phyloP scores from a whole-genome alignment of 2,113 vertebrate genomes.

The Dendrocopos noguchii region DNA sequence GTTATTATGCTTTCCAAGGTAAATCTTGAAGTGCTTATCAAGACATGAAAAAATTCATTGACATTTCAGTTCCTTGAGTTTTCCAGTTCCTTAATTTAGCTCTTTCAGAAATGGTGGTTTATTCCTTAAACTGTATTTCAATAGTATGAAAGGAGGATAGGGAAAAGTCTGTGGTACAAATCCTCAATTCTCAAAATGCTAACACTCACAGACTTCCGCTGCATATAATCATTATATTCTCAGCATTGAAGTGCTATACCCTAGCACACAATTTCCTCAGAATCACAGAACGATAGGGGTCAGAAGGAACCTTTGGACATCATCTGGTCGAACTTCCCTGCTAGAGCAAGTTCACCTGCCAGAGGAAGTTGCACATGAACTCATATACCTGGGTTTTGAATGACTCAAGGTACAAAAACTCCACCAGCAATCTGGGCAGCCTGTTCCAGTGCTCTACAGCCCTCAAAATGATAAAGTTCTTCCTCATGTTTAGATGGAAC shows the following conservation, averaged over 20 bases:
- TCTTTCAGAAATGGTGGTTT: not conserved
- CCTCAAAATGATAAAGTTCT: too few relatives aligned
- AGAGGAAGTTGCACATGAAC: too few relatives aligned
- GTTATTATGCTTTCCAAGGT: not conserved
- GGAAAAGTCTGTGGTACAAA: not conserved
- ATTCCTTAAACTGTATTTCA: not conserved
- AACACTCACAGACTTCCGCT: not conserved
- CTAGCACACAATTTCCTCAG: not conserved
- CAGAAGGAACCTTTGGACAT: too few relatives aligned
- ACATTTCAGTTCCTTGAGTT: not conserved
- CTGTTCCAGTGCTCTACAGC: too few relatives aligned
- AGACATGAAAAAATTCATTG: not conserved
- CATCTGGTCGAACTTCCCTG: too few relatives aligned
- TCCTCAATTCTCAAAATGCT: not conserved
- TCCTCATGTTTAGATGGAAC: too few relatives aligned
- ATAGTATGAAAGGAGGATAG: not conserved
- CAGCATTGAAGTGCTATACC: not conserved
- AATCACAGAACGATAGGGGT: too few relatives aligned
- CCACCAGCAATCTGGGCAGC: too few relatives aligned
- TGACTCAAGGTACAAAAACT: too few relatives aligned
- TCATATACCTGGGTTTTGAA: too few relatives aligned
- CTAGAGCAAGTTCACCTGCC: too few relatives aligned
- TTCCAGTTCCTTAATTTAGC: not conserved
- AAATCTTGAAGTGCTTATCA: not conserved
- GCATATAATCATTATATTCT: not conserved